Base-by-base conservation (phyloP, 2,797 vertebrate species). In the Staurois parvus region DNA sequence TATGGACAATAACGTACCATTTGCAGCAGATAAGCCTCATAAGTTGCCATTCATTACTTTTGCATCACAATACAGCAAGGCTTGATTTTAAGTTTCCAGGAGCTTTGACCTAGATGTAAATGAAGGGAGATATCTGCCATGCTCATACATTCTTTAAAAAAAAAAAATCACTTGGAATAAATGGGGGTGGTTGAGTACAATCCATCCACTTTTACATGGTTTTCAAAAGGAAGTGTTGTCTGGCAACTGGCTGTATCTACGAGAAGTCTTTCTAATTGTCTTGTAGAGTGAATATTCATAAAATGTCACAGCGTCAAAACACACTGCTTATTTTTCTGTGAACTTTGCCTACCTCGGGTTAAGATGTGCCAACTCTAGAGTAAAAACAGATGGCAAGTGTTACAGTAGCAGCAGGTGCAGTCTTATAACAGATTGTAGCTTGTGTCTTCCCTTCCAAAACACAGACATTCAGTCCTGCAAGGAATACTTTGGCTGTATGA, bases 351-450 rank as follows among this genome's bases (percentile, higher is more conserved):
- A 15, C 37, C 56, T 67, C 1, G 48, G 66, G 34, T 52, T 52
- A 52, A 34, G 52, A 74, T 29, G 81, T 75, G 81, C 59, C 81
- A 34, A 24, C 40, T 62, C 26, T 24, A 70, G 81, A 82, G 21
- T 24, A 42, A 17, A 88, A 89, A 42, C 90, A 90, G 90, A 89
- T 89, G 88, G 88, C 67, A 67, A 0, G 79, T 87, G 84, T 72
- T 81, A 82, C 29, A 0, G 9, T 59, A 88, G 87, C 87, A 91
- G 89, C 85, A 87, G 90, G 89, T 90, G 87, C 83, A 88, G 62
- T 56, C 84, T 85, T 12, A 85, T 88, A 88, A 0, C 89, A 91
- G 88, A 89, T 87, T 88, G 90, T 56, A 88, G 80, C 88, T 74
- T 79, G 67, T 81, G 79, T 87, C 79, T 79, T 52, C 40, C 26